A percentile compares a stretch with the other conserved stretches of the same genome.
These are phyloP conservation scores for Noctua pronuba DNA, from an alignment of 2,888 invertebrate species.

Conservation along the genomic window DNA sequence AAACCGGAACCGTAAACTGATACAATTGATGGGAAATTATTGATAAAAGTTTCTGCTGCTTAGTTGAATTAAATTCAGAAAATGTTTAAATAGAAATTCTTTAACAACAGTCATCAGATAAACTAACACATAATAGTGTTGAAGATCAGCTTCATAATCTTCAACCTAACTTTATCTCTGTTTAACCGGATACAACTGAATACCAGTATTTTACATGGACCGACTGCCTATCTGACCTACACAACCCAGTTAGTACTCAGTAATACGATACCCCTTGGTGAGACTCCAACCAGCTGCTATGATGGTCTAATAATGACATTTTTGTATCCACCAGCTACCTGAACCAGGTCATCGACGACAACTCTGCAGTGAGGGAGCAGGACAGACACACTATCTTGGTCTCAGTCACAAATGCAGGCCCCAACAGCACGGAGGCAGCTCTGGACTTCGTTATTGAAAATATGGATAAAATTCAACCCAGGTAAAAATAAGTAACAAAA, in stretches of 20 bases:
- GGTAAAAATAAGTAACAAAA: conserved; percentile 67
- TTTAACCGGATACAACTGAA: not conserved
- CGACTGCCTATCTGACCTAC: not conserved
- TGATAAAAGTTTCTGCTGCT: not conserved
- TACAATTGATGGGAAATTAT: not conserved
- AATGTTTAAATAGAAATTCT: not conserved
- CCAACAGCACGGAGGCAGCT: conserved; percentile 82
- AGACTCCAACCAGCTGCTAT: not conserved
- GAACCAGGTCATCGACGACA: conserved; percentile 79
- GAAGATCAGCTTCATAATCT: not conserved
- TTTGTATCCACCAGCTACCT: conserved; percentile 76
- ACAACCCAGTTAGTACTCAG: not conserved
- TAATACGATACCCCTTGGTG: not conserved
- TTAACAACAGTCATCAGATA: not conserved
- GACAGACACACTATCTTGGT: conserved; percentile 84
- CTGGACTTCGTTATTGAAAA: conserved; percentile 85
- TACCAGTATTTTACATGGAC: not conserved
- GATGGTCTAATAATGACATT: not conserved
- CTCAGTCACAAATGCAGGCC: conserved; percentile 84
- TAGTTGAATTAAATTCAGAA: not conserved
- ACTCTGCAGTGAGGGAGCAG: conserved; percentile 82
- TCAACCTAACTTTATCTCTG: not conserved
- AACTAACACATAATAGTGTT: not conserved
- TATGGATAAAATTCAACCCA: conserved; percentile 82
- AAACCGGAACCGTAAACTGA: not conserved